These are phyloP conservation scores for Habropoda laboriosa DNA, from an alignment of 1,140 invertebrate genomes.

Conservation along the genomic window DNA sequence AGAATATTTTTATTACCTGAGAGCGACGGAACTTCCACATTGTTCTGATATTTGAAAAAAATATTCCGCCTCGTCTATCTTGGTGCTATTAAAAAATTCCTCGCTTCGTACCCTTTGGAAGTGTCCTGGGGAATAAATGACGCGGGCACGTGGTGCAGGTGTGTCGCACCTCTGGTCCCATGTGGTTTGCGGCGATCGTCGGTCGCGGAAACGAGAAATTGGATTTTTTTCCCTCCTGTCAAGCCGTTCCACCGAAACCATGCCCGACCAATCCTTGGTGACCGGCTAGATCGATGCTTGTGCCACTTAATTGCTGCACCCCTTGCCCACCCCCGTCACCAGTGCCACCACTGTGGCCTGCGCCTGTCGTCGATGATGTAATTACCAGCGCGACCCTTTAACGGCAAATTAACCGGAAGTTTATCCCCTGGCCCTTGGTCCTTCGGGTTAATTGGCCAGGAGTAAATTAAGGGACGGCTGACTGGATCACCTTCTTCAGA, in stretches of 20 bases:
- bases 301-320: slow-evolving; percentile 36
- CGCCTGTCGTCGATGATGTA: slow-evolving; percentile 50
- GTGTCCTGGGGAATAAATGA: slow-evolving; percentile 17
- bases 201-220: slow-evolving; percentile 25
- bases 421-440: slow-evolving; percentile 9
- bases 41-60: too few species aligned
- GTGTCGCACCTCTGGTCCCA: slow-evolving; percentile 11
- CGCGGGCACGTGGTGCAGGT: not conserved
- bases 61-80: too few species aligned
- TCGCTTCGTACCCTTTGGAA: not conserved
- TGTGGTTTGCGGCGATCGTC: slow-evolving; percentile 1
- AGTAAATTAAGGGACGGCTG: not conserved
- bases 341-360: not conserved
- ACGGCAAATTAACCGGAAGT: slow-evolving; percentile 39
- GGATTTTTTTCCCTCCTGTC: slow-evolving; percentile 32
- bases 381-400: slow-evolving; percentile 45
- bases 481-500: not conserved
- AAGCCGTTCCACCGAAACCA: not conserved
- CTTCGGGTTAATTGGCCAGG: slow-evolving; percentile 17
- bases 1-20: too few species aligned
- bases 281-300: slow-evolving; percentile 25
- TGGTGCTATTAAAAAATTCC: not conserved
- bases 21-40: too few species aligned
- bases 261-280: slow-evolving; percentile 7
- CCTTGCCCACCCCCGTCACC: not conserved